Evolutionary conservation across 1,140 invertebrate species (phyloP), one percentile per base, ranked within the genome.

Genomic region (Drosophila repleta): DNA sequence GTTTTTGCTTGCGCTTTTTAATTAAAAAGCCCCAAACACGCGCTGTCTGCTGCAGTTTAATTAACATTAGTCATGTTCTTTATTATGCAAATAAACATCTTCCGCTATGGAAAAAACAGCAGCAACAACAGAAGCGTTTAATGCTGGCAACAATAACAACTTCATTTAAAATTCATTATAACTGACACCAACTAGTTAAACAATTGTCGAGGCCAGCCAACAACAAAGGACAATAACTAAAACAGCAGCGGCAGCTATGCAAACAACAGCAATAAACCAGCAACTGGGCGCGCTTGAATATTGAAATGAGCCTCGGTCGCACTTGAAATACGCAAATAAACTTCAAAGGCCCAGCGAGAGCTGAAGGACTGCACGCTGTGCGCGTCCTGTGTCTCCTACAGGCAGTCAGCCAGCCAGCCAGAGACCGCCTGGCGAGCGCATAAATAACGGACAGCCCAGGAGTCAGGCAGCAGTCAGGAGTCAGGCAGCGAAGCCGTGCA

Each of bases 121-220:
- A 51, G 21, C 10, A 53, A 20, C 41, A 26, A 11, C 10, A 10
- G 17, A 8, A 77, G 49, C 79, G 60, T 61, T 82, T 83, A 83
- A 68, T 69, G 64, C 52, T 41, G 39, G 53, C 56, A 58, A 66
- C 71, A 82, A 82, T 69, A 87, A 76, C 79, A 88, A 68, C 79
- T 88, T 87, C 41, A 87, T 87, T 87, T 87, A 76, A 87, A 87
- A 87, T 87, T 87, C 84, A 87, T 87, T 87, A 87, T 89, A 83
- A 83, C 79, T 84, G 83, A 83, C 83, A 88, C 79, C 84, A 88
- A 87, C 79, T 89, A 83, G 84, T 89, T 89, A 87, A 83, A 87
- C 83, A 87, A 87, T 76, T 76, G 51, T 67, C 77, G 52, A 45
- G 66, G 53, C 69, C 76, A 49, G 48, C 20, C 18, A 61, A 18